phyloP scores from a whole-genome alignment of 2,888 invertebrate genomes.

The Drosophila emarginata region DNA sequence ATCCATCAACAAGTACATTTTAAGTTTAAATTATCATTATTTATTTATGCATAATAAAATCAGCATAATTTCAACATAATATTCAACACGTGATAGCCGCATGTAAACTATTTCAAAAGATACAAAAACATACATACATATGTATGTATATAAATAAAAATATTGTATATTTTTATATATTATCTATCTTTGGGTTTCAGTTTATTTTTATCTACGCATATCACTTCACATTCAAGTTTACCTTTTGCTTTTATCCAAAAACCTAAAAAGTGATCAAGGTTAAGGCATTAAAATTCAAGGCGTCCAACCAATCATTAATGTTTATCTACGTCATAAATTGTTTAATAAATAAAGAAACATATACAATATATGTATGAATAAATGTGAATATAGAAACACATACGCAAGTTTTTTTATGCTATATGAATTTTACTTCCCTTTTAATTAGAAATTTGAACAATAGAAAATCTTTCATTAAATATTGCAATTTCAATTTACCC shows the following conservation, averaged over 20 bases:
- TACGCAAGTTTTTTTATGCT: too few relatives aligned
- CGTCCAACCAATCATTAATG: constrained; percentile 53
- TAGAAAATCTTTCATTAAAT: not conserved
- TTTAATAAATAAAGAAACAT: constrained; percentile 31
- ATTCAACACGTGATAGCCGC: constrained; percentile 57
- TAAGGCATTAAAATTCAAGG: constrained; percentile 67
- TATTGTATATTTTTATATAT: not conserved
- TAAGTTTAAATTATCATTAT: not conserved
- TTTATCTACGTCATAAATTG: constrained; percentile 67
- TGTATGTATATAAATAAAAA: not conserved
- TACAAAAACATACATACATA: not conserved
- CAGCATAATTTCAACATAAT: constrained; percentile 57
- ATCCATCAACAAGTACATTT: constrained; percentile 4
- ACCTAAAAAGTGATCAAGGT: constrained; percentile 50
- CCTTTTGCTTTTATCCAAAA: constrained; percentile 49
- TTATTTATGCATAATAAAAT: constrained; percentile 40
- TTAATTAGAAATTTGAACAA: not conserved
- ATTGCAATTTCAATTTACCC: not conserved
- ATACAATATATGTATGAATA: constrained; percentile 15
- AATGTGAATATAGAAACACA: not conserved
- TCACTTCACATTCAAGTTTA: constrained; percentile 31
- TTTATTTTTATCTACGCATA: constrained; percentile 15
- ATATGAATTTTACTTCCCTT: too few relatives aligned
- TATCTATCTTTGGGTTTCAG: constrained; percentile 23
- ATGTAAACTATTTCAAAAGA: constrained; percentile 61